Evolutionary conservation across 1,140 invertebrate genomes (phyloP).

Genomic region (Carposina sasakii): DNA sequence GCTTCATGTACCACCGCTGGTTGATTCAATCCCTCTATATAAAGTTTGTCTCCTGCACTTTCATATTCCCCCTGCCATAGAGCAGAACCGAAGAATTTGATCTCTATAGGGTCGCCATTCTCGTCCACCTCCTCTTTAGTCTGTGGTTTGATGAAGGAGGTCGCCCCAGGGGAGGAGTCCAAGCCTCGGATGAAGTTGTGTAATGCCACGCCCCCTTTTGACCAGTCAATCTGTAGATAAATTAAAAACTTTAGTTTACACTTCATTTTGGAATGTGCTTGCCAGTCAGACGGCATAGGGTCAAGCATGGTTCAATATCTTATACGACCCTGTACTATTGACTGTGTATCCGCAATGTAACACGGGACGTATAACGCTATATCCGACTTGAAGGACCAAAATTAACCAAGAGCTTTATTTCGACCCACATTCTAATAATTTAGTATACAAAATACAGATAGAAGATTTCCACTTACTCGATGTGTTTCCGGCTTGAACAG

Average conservation of each 20-base stretch:
- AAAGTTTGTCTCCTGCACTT: conserved; percentile 75
- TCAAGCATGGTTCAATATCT: too few species aligned
- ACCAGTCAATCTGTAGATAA: conserved; percentile 80
- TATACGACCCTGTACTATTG: too few species aligned
- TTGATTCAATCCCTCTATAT: conserved; percentile 75
- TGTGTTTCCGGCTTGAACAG: conserved; percentile 89
- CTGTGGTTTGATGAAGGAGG: conserved; percentile 77
- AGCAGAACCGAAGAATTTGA: conserved; percentile 85
- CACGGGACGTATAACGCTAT: too few species aligned
- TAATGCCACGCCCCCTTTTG: conserved; percentile 77
- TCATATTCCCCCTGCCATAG: conserved; percentile 79
- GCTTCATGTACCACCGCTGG: conserved; percentile 83
- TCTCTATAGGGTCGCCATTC: conserved; percentile 72
- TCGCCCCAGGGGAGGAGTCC: conserved; percentile 94
- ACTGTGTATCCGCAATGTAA: too few species aligned
- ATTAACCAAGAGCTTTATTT: too few species aligned
- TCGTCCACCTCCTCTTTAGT: conserved; percentile 48
- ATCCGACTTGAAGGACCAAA: too few species aligned
- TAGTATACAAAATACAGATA: too few species aligned
- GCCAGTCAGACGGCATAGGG: too few species aligned
- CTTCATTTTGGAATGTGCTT: too few species aligned
- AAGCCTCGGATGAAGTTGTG: conserved; percentile 96
- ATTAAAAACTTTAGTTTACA: too few species aligned
- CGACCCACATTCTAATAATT: too few species aligned
- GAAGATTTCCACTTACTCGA: too few species aligned